Conservation (phyloP, 2,113 vertebrate species). For the Asarcornis scutulata region DNA sequence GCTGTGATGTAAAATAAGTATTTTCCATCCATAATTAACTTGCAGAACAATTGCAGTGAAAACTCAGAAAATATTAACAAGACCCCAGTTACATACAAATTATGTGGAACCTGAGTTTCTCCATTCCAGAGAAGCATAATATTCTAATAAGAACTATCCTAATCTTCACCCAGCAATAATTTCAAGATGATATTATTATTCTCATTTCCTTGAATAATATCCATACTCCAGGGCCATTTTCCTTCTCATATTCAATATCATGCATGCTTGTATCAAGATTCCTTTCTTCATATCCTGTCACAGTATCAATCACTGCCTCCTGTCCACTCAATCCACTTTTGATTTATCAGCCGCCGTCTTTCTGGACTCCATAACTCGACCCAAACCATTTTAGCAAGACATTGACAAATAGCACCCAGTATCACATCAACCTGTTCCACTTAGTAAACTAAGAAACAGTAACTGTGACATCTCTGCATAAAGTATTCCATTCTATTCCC, state of each 20-base stretch:
- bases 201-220: conserved; percentile 97
- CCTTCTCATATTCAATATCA: conserved; percentile 88
- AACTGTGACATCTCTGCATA: conserved; percentile 87
- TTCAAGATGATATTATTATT: conserved; percentile 90
- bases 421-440: conserved; percentile 92
- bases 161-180: conserved; percentile 93
- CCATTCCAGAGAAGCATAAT: conserved; percentile 75
- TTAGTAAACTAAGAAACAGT: conserved; percentile 87
- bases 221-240: conserved; percentile 87
- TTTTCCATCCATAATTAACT: background rate
- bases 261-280: conserved; percentile 82
- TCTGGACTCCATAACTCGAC: conserved; percentile 92
- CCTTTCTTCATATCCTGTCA: conserved; percentile 95
- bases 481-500: conserved; percentile 83
- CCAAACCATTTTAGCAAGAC: conserved; percentile 96
- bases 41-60: background rate
- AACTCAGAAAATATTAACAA: conserved; percentile 11
- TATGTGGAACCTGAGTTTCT: conserved; percentile 44
- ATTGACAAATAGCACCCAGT: conserved; percentile 89
- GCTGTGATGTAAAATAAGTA: background rate
- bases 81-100: conserved; percentile 40
- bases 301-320: conserved; percentile 97
- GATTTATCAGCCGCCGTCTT: conserved; percentile 95
- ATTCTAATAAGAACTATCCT: conserved; percentile 86
- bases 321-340: conserved; percentile 99